phyloP scores from a whole-genome alignment of 1,140 invertebrate species.

The Lithobius niger region DNA sequence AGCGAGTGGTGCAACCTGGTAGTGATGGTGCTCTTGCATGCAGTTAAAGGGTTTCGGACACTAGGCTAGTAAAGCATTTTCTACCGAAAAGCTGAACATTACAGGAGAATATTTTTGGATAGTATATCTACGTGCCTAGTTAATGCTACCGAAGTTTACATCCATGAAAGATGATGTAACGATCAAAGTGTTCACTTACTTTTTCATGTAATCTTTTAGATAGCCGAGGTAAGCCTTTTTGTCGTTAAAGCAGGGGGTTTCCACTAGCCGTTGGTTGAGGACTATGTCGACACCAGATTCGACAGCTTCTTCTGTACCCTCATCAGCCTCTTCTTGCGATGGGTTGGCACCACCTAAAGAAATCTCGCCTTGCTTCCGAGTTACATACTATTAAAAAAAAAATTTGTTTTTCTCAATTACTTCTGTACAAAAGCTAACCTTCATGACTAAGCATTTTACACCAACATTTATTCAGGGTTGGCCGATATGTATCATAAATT shows the following conservation, averaged over 20 bases:
- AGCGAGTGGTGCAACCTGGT: too few species aligned
- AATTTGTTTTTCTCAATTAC: slow-evolving; percentile 9
- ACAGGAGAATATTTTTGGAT: too few species aligned
- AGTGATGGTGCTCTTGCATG: too few species aligned
- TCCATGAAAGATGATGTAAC: too few species aligned
- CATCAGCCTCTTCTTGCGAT: slow-evolving; percentile 78
- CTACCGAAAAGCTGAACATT: too few species aligned
- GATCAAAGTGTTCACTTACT: too few species aligned
- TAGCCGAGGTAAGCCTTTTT: slow-evolving; percentile 66
- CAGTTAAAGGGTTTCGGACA: too few species aligned
- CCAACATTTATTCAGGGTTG: neutral
- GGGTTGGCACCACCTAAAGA: slow-evolving; percentile 75
- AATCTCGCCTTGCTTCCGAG: slow-evolving; percentile 62
- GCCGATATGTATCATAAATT: too few species aligned
- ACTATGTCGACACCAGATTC: slow-evolving; percentile 84
- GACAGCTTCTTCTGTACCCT: slow-evolving; percentile 57
- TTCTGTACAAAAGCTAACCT: too few species aligned
- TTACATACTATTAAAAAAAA: slow-evolving; percentile 42
- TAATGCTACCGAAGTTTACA: too few species aligned
- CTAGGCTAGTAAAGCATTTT: too few species aligned
- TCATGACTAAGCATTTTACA: slow-evolving; percentile 2
- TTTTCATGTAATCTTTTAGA: slow-evolving; percentile 94
- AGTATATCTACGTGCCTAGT: too few species aligned
- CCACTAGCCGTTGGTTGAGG: slow-evolving; percentile 74
- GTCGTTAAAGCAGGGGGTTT: slow-evolving; percentile 52